A percentile compares a stretch with the other conserved stretches of the same genome.
Evolutionary conservation across 2,113 vertebrate species (phyloP).

Genomic region (Gracilinanus agilis): DNA sequence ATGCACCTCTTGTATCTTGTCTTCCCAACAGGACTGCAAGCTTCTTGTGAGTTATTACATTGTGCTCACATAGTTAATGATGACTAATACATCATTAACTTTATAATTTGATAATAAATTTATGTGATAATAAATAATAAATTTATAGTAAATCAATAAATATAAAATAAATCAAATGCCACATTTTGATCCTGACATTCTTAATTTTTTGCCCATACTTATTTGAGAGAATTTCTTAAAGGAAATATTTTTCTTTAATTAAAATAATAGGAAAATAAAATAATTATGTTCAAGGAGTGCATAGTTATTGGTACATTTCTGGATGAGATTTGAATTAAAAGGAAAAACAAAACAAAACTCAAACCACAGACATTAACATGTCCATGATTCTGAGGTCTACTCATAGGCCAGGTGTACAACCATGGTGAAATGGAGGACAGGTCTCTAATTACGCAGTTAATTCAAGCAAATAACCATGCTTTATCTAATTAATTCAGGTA

Average conservation of each 20-base stretch:
- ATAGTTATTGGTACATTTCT: not conserved
- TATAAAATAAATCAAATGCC: not conserved
- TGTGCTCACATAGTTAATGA: not conserved
- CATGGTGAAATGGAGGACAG: not conserved
- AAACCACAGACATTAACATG: not conserved
- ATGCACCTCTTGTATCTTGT: not conserved
- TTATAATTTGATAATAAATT: no score
- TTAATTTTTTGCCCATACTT: not conserved
- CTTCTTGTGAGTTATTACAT: not conserved
- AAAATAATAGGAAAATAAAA: not conserved
- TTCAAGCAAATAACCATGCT: slow-evolving; percentile 1
- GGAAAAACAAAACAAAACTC: not conserved
- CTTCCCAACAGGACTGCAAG: not conserved
- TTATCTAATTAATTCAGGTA: not conserved
- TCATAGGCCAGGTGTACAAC: not conserved
- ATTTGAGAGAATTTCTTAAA: not conserved
- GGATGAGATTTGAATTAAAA: not conserved
- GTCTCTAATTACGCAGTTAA: slow-evolving; percentile 24
- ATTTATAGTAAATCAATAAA: no score
- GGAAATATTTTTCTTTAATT: not conserved
- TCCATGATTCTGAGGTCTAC: not conserved
- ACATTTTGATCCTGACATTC: not conserved
- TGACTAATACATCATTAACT: not conserved
- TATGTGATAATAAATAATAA: no score
- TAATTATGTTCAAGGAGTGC: not conserved